These are phyloP conservation scores for Hiodon tergisus DNA, from an alignment of 2,113 vertebrate species.

Conservation along the genomic window DNA sequence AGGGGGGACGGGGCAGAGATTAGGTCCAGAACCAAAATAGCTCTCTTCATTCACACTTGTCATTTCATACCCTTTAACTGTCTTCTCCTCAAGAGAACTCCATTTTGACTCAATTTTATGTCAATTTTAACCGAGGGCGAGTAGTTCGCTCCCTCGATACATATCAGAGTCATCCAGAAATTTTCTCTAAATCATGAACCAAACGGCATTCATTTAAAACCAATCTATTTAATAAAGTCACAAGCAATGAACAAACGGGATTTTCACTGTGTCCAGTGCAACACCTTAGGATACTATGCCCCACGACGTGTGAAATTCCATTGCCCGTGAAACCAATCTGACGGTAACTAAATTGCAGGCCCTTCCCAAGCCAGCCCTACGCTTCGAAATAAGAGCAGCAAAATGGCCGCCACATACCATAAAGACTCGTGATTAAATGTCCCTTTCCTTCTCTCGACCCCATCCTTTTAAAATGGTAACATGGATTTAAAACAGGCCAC, in stretches of 20 bases:
- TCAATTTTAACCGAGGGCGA: neutral
- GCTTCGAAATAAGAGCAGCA: neutral
- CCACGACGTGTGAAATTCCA: neutral
- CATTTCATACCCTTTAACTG: neutral
- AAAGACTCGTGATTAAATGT: neutral
- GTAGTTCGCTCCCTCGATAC: neutral
- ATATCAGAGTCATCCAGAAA: neutral
- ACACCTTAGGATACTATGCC: neutral
- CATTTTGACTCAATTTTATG: neutral
- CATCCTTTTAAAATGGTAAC: neutral
- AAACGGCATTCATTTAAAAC: neutral
- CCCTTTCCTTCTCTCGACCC: neutral
- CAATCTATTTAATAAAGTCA: neutral
- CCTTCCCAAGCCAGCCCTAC: neutral
- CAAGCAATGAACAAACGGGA: neutral
- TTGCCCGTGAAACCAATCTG: neutral
- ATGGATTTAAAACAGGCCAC: neutral
- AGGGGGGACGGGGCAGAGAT: neutral
- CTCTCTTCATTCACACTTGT: constrained; percentile 1
- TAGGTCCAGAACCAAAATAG: neutral
- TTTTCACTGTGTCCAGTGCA: no score
- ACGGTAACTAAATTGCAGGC: neutral
- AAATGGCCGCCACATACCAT: neutral
- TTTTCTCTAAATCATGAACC: neutral
- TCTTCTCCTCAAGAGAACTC: neutral